Conservation (phyloP, 2,113 vertebrate genomes). For the Bubo bubo region DNA sequence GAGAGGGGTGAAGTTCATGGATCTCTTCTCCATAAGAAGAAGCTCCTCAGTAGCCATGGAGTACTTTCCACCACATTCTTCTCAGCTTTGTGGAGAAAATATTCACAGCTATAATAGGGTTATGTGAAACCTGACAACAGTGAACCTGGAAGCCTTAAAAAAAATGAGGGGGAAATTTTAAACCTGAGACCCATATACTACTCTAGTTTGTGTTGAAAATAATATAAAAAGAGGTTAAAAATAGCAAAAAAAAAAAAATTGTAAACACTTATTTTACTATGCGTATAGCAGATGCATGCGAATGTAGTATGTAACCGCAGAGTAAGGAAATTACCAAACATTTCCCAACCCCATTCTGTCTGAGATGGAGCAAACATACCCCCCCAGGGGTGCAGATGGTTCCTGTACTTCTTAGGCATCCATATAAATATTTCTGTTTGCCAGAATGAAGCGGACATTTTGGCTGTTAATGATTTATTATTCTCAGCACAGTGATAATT, state of each 20-base stretch:
- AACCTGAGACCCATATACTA: neutral
- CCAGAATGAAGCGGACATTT: neutral
- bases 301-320: neutral
- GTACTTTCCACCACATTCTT: neutral
- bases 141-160: neutral
- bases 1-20: slow-evolving; percentile 20
- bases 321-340: slow-evolving; percentile 35
- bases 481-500: neutral
- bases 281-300: neutral
- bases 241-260: neutral
- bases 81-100: slow-evolving; percentile 8
- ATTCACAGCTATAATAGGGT: neutral
- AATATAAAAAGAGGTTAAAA: neutral
- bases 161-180: neutral
- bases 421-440: slow-evolving; percentile 39
- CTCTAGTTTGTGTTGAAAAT: neutral
- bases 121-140: neutral
- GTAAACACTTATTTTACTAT: neutral
- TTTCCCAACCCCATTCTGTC: slow-evolving; percentile 4
- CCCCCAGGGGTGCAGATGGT: slow-evolving; percentile 37
- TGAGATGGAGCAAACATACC: neutral
- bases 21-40: neutral
- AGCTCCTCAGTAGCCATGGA: slow-evolving; percentile 4
- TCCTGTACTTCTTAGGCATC: slow-evolving; percentile 24
- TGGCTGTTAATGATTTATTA: neutral